Conservation (phyloP, 2,797 vertebrate species). For the Heteromormyrus szaboi region DNA sequence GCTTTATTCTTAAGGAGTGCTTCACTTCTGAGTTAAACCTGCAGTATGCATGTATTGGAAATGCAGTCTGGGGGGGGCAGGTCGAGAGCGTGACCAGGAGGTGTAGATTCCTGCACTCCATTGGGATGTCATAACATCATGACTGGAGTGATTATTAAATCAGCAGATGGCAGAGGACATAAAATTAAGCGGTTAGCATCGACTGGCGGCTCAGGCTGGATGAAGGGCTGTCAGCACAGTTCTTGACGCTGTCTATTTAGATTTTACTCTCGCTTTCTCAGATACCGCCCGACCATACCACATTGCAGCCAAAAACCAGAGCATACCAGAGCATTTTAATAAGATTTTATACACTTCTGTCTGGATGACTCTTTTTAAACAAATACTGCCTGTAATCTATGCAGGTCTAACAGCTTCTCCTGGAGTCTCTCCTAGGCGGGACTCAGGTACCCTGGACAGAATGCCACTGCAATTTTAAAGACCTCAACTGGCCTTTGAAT, state of each 20-base stretch:
- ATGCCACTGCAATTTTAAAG: not conserved
- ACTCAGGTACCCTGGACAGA: not conserved
- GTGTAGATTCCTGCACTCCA: not conserved
- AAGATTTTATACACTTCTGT: not conserved
- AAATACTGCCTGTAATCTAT: not conserved
- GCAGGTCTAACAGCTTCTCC: not conserved
- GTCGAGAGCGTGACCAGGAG: not conserved
- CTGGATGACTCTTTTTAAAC: not conserved
- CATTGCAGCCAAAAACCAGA: not conserved
- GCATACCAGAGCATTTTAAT: not conserved
- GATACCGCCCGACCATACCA: not conserved
- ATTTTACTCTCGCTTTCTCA: not conserved
- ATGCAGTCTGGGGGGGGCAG: not conserved
- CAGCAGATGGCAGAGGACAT: not conserved
- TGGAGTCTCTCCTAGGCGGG: not conserved
- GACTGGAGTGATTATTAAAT: not conserved
- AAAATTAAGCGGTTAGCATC: not conserved
- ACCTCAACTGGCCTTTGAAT: not conserved
- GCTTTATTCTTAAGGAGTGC: not conserved
- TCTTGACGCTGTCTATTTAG: not conserved
- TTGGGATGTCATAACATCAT: conserved; percentile 1
- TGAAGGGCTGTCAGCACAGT: not conserved
- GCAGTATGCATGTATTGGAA: not conserved
- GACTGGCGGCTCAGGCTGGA: not conserved
- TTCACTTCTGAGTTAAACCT: not conserved